Percentiles rank a stretch among this genome's conserved stretches.
phyloP scores from a whole-genome alignment of 2,888 invertebrate species.

The Mechanitis messenoides region DNA sequence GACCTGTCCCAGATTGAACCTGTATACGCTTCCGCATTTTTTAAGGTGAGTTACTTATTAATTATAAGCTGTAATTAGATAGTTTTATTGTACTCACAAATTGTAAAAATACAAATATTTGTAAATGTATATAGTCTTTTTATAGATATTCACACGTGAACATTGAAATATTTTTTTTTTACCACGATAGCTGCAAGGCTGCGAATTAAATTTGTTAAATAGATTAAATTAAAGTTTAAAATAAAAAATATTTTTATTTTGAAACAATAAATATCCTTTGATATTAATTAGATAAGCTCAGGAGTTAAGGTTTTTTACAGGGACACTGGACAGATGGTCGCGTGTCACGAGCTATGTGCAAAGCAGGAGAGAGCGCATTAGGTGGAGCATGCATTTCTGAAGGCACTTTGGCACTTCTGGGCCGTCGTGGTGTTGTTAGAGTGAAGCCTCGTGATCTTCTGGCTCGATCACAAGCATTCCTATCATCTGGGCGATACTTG shows the following conservation, averaged over 20 bases:
- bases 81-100: too few species aligned
- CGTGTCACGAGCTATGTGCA: slow-evolving; percentile 80
- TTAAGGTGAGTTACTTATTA: slow-evolving; percentile 75
- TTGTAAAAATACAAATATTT: too few species aligned
- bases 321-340: slow-evolving; percentile 97
- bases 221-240: too few species aligned
- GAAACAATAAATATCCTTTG: background rate
- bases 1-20: slow-evolving; percentile 88
- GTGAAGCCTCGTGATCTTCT: slow-evolving; percentile 78
- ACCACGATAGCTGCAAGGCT: too few species aligned
- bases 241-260: too few species aligned
- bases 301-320: slow-evolving; percentile 55
- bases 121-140: too few species aligned
- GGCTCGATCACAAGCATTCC: slow-evolving; percentile 72
- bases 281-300: too few species aligned
- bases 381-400: slow-evolving; percentile 69
- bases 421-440: slow-evolving; percentile 80
- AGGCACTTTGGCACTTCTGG: slow-evolving; percentile 76
- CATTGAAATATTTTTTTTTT: too few species aligned
- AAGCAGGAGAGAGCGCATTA: slow-evolving; percentile 76
- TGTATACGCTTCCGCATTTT: slow-evolving; percentile 91
- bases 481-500: slow-evolving; percentile 77
- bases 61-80: background rate
- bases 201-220: too few species aligned
- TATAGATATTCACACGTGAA: too few species aligned